Evolutionary conservation across 2,113 vertebrate species (phyloP), one percentile per base, ranked within the genome.

Genomic region (Ivindomyrus marchei): DNA sequence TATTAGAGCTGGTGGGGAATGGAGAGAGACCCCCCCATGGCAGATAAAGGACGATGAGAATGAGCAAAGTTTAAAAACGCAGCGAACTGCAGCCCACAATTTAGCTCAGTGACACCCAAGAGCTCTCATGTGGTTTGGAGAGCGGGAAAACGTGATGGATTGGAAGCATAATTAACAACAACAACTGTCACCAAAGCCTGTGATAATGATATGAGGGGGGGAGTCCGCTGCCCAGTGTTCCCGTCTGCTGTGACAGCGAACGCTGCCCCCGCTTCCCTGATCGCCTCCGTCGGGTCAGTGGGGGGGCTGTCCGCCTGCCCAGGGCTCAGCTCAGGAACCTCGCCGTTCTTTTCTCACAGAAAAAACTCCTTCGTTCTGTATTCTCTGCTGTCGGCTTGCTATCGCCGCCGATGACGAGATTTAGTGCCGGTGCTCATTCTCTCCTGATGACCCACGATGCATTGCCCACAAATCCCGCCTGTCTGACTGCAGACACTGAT

Each of bases 161-260:
- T 39, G 70, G 13, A 77, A 39, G 70, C 70, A 77, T 77, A 77
- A 77, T 77, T 77, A 77, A 77, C 70, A 77, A 77, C 70, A 77
- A 77, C 70, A 77, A 77, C 70, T 77, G 36, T 77, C 70, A 77
- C 15, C 31, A 36, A 77, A 77, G 70, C 31, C 70, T 39, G 31
- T 77, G 21, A 77, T 39, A 77, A 77, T 77, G 31, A 5, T 36
- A 39, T 31, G 36, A 1, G 27, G 1, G 0, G 31, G 1, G 36
- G 36, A 19, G 74, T 2, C 17, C 13, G 2, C 31, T 19, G 4
- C 1, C 74, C 74, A 11, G 10, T 5, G 1, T 11, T 15, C 66
- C n/a, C 27, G 4, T 36, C 66, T 15, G 3, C 66, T 15, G 66
- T 36, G 66, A 74, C n/a, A 74, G 31, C 0, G 27, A 74, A 10